A percentile compares a stretch with the other conserved stretches of the same genome.
Conservation (phyloP, 2,113 vertebrate genomes). For the Lethenteron camtschaticum region DNA sequence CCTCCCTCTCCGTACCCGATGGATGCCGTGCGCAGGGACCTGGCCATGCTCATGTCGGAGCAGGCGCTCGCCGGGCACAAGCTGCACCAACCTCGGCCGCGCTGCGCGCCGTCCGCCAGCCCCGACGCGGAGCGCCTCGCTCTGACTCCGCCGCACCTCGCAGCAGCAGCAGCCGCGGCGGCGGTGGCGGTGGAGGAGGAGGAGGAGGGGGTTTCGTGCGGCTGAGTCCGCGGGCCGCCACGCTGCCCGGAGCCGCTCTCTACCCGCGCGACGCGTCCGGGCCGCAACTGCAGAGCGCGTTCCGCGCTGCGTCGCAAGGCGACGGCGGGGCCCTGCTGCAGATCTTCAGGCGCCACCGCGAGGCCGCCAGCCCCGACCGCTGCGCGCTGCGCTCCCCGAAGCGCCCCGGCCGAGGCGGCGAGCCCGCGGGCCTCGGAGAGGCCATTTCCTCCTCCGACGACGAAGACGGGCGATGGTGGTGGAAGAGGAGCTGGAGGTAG, state of each 20-base stretch:
- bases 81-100: background rate
- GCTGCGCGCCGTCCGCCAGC: background rate
- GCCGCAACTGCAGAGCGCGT: background rate
- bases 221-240: background rate
- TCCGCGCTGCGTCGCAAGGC: background rate
- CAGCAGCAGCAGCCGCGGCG: too few species aligned
- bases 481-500: constrained; percentile 3
- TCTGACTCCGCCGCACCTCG: background rate
- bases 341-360: background rate
- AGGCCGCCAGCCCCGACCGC: too few species aligned
- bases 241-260: background rate
- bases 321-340: background rate
- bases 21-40: constrained; percentile 1
- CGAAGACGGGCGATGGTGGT: background rate
- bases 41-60: background rate
- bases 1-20: background rate
- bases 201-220: background rate
- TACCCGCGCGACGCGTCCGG: background rate
- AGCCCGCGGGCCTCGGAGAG: too few species aligned
- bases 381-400: background rate
- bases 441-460: background rate
- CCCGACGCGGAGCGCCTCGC: background rate
- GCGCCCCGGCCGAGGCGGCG: too few species aligned
- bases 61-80: background rate
- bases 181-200: too few species aligned